Conservation (phyloP, 2,797 vertebrate species). For the Octomys mimax region DNA sequence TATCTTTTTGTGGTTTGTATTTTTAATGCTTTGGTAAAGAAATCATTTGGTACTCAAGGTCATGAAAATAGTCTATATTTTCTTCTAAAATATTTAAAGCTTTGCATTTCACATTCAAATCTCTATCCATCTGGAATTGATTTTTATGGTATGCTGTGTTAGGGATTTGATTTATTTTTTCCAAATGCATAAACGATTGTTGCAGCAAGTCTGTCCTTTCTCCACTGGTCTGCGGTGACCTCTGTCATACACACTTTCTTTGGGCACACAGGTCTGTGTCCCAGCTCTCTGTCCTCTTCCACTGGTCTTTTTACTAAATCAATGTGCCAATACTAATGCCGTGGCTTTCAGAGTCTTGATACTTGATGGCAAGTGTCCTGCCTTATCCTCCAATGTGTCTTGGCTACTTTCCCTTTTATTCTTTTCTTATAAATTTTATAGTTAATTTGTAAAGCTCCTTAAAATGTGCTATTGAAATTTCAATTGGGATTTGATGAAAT, state of each 20-base stretch:
- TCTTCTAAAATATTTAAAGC: conserved; percentile 62
- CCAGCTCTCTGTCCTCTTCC: not conserved
- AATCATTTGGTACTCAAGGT: conserved; percentile 32
- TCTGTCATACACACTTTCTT: fast-evolving
- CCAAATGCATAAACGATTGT: not conserved
- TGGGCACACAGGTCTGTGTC: fast-evolving
- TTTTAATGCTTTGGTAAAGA: conserved; percentile 8
- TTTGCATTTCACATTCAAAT: conserved; percentile 35
- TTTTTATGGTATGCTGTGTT: conserved; percentile 19
- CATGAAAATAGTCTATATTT: conserved; percentile 50
- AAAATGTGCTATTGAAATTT: conserved; percentile 11
- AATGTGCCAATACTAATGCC: fast-evolving
- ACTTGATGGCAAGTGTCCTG: not conserved
- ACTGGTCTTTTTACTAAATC: not conserved
- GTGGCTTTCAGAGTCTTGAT: not conserved
- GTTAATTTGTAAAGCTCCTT: conserved; percentile 32
- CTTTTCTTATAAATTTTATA: conserved; percentile 43
- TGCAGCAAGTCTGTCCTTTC: not conserved
- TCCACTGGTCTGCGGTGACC: not conserved
- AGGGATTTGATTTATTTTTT: conserved; percentile 10
- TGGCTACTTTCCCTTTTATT: not conserved
- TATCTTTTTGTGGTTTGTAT: not conserved
- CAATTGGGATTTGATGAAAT: not conserved
- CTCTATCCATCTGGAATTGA: conserved; percentile 55
- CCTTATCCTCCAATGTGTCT: not conserved